Percentiles rank a stretch among this genome's conserved stretches.
phyloP scores from a whole-genome alignment of 37 sponge, comb jelly and placozoan species.

The Spongilla lacustris region DNA sequence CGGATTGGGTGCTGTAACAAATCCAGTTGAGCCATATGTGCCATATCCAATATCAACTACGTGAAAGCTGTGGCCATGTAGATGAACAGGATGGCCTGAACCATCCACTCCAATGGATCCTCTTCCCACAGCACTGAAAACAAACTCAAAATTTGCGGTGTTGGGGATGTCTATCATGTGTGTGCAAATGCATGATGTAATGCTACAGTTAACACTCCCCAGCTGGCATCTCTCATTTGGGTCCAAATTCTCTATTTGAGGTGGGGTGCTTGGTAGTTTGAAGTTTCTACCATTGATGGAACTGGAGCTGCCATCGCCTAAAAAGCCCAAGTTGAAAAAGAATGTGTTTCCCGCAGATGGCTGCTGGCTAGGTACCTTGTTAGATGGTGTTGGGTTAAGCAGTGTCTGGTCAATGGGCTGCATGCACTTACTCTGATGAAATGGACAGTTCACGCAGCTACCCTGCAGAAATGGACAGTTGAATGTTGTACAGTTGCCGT shows the following conservation, averaged over 20 bases:
- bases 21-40: slow-evolving; percentile 9
- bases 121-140: slow-evolving; percentile 30
- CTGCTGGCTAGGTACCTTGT: slow-evolving; percentile 1
- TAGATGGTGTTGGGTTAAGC: neutral
- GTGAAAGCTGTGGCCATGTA: slow-evolving; percentile 77
- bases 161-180: neutral
- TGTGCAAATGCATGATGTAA: slow-evolving; percentile 16
- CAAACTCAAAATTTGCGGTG: slow-evolving; percentile 2
- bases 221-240: too few species aligned
- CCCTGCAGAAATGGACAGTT: slow-evolving; percentile 24
- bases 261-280: slow-evolving; percentile 19
- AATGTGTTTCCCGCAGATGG: neutral
- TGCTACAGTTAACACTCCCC: too few species aligned
- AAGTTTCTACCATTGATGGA: slow-evolving; percentile 49
- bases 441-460: neutral
- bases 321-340: slow-evolving; percentile 37
- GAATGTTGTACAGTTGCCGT: slow-evolving; percentile 12
- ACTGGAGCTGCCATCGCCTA: neutral
- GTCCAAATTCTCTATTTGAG: slow-evolving; percentile 13
- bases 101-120: neutral
- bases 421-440: slow-evolving; percentile 9
- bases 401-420: slow-evolving; percentile 7
- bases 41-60: slow-evolving; percentile 74
- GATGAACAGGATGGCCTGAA: slow-evolving; percentile 70
- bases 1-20: neutral